phyloP scores from a whole-genome alignment of 2,888 invertebrate genomes.

The Clusia tigrina region DNA sequence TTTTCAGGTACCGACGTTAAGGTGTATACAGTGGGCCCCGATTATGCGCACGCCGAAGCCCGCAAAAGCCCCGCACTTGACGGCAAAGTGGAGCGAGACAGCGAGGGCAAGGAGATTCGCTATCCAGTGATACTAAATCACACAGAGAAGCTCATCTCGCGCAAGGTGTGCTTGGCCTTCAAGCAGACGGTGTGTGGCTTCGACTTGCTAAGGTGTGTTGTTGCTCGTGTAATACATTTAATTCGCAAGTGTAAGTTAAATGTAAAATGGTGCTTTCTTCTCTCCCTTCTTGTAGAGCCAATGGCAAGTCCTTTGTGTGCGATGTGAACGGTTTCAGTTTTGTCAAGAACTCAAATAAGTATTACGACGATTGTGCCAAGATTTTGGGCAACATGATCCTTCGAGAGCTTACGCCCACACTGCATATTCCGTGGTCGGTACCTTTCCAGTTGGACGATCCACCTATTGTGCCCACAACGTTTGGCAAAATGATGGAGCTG shows the following conservation, averaged over 20 bases:
- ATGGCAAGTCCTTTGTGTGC: conserved; percentile 98
- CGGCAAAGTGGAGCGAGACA: conserved; percentile 97
- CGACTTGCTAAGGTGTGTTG: conserved; percentile 82
- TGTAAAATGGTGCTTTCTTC: background rate
- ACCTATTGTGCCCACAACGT: conserved; percentile 98
- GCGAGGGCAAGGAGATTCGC: conserved; percentile 97
- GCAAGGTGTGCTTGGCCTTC: conserved; percentile 95
- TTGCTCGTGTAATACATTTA: background rate
- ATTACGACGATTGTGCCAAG: conserved; percentile 99
- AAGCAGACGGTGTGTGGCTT: conserved; percentile 99
- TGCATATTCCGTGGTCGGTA: conserved; percentile 97
- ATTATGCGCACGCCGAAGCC: conserved; percentile 99
- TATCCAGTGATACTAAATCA: conserved; percentile 98
- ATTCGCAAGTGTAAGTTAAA: background rate
- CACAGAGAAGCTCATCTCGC: conserved; percentile 95
- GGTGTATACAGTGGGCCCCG: conserved; percentile 99
- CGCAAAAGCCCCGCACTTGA: conserved; percentile 98
- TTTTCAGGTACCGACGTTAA: conserved; percentile 74
- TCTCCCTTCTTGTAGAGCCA: conserved; percentile 74
- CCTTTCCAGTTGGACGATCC: conserved; percentile 98
- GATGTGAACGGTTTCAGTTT: conserved; percentile 99
- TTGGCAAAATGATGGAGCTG: conserved; percentile 94
- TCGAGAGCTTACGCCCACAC: conserved; percentile 89
- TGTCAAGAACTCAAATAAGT: conserved; percentile 99
- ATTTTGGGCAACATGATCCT: conserved; percentile 98